Base-by-base conservation (phyloP, 1,140 invertebrate species). In the Sycobia sp. region DNA sequence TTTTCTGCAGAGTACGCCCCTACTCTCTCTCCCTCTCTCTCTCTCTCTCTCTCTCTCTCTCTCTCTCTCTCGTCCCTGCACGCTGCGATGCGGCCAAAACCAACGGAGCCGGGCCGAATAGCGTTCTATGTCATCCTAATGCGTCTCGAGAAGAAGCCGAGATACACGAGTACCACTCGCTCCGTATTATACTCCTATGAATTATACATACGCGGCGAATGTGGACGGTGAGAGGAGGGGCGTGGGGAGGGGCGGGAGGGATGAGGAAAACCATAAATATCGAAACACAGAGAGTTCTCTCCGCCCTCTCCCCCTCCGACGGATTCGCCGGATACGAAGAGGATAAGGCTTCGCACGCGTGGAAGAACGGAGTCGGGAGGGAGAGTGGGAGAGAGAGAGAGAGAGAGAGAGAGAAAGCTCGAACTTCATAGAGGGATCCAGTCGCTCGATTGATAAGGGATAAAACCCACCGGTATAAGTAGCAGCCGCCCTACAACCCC, bases 381-480 rank as follows among this genome's bases (percentile, higher is more conserved):
- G 14, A 20, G 36, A 18, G 36, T 13, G 7, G 13, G 51, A 41
- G 32, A 34, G 53, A 25, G 36, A 62, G 23, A 34, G 59, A 46
- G 29, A 32, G 29, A 32, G 11, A 32, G 29, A 32, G 29, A 32
- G 29, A 32, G 11, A 7, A 32, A 7, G 5, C 4, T 4, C 5
- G 29, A 32, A 11, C 5, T 4, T 7, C 5, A 32, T 32, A 41
- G 32, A 23, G 53, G 13, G 36, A 55, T 16, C n/a, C 50, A 55
- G 50, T 27, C 53, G 46, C 54, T 64, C 62, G 62, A 64, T 64
- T 64, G 62, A 64, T 57, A 64, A 57, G 46, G 62, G 62, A 64
- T 64, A 57, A 64, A 57, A 59, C 46, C 62, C 47, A 16, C 18
- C 36, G 20, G 51, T 34, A 41, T 56, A 62, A 62, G 59, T 62